These are phyloP conservation scores for Phoenicopterus ruber DNA, from an alignment of 2,113 vertebrate genomes.

Conservation along the genomic window DNA sequence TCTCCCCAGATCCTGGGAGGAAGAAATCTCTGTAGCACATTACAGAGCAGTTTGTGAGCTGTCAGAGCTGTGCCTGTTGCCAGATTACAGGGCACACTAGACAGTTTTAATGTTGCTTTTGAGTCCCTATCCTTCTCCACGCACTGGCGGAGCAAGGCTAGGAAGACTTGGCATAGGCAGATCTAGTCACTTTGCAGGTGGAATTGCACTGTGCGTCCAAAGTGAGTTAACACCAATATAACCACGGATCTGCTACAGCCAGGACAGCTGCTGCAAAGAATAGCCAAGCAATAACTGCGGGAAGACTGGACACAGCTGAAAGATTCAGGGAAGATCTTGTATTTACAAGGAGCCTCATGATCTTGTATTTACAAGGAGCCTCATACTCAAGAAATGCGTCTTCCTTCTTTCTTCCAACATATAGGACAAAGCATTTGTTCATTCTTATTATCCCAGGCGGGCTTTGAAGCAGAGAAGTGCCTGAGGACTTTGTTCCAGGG, in stretches of 20 bases:
- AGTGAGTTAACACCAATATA: background rate
- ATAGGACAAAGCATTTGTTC: slow-evolving; percentile 19
- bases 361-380: background rate
- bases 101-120: background rate
- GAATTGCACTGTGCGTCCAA: background rate
- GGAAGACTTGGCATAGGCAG: background rate
- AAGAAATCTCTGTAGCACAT: background rate
- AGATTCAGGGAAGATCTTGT: background rate
- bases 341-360: background rate
- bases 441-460: slow-evolving; percentile 14
- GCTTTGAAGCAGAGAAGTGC: slow-evolving; percentile 56
- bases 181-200: background rate
- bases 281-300: background rate
- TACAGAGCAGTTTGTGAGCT: background rate
- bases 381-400: background rate
- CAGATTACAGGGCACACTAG: background rate
- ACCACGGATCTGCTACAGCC: background rate
- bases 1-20: background rate
- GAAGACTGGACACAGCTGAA: background rate
- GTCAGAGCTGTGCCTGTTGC: background rate
- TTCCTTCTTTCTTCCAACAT: background rate
- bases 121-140: background rate
- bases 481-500: slow-evolving; percentile 66
- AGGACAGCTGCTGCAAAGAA: background rate
- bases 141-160: background rate